Percentiles rank a stretch among this genome's conserved stretches.
phyloP scores from a whole-genome alignment of 2,888 invertebrate genomes.

The Cistogaster globosa region DNA sequence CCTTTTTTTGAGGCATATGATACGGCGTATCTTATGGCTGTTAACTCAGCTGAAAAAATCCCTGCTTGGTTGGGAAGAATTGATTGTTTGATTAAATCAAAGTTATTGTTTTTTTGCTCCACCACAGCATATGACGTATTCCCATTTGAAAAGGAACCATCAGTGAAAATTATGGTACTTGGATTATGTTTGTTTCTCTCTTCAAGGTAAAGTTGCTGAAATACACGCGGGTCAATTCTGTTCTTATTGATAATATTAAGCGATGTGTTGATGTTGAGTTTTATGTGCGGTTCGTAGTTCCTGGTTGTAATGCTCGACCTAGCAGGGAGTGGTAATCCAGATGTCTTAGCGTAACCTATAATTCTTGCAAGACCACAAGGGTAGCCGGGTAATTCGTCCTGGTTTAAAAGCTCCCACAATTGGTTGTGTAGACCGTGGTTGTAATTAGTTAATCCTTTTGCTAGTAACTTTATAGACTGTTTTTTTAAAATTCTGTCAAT shows the following conservation, averaged over 20 bases:
- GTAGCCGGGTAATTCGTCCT: neutral
- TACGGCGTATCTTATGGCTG: slow-evolving; percentile 5
- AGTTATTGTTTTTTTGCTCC: too few species aligned
- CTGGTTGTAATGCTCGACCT: too few species aligned
- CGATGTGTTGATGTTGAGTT: neutral
- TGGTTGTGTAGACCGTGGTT: too few species aligned
- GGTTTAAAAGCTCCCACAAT: too few species aligned
- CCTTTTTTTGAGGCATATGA: neutral
- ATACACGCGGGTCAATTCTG: too few species aligned
- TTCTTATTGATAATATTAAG: neutral
- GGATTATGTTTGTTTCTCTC: neutral
- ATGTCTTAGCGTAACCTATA: neutral
- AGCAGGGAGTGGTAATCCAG: too few species aligned
- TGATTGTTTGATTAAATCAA: too few species aligned
- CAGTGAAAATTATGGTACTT: neutral
- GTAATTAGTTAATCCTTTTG: neutral
- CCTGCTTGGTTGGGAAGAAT: too few species aligned
- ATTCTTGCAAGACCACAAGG: neutral
- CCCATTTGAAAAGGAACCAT: neutral
- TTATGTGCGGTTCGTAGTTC: too few species aligned
- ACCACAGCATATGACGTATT: slow-evolving; percentile 1
- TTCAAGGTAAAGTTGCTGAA: neutral
- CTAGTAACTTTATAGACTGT: slow-evolving; percentile 1
- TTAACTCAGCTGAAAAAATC: slow-evolving; percentile 1
- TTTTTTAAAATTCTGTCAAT: slow-evolving; percentile 6